These are phyloP conservation scores for Propithecus perrieri DNA, from an alignment of 2,797 vertebrate genomes.

Conservation along the genomic window DNA sequence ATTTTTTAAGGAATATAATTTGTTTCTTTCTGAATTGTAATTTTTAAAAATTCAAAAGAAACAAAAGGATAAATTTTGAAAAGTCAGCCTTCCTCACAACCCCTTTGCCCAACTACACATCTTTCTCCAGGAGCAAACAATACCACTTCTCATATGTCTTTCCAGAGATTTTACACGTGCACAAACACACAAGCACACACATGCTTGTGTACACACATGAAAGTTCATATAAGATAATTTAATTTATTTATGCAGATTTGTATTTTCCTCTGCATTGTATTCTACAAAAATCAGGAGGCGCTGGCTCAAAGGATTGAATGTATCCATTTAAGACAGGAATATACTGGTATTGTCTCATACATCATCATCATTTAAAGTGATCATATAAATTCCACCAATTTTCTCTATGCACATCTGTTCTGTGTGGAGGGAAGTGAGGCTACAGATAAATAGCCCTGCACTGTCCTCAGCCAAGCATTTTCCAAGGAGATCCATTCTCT, in stretches of 20 bases:
- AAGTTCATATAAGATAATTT: neutral
- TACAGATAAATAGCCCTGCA: neutral
- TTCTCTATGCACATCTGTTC: neutral
- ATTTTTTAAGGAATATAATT: neutral
- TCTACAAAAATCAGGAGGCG: neutral
- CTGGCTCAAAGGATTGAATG: neutral
- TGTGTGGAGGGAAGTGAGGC: neutral
- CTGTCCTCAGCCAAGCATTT: neutral
- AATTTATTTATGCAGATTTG: neutral
- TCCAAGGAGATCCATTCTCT: neutral
- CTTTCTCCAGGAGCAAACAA: neutral
- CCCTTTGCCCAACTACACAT: neutral
- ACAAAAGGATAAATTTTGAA: conserved; percentile 1
- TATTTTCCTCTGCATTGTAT: neutral
- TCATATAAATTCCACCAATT: neutral
- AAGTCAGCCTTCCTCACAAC: neutral
- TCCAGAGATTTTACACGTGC: neutral
- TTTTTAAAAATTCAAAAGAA: conserved; percentile 11
- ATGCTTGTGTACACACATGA: neutral
- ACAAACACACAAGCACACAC: neutral
- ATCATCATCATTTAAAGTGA: neutral
- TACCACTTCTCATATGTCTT: neutral
- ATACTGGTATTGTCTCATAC: neutral
- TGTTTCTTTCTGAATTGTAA: conserved; percentile 14
- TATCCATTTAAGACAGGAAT: neutral